phyloP scores from a whole-genome alignment of 2,888 invertebrate genomes.

The Spisula subtruncata region DNA sequence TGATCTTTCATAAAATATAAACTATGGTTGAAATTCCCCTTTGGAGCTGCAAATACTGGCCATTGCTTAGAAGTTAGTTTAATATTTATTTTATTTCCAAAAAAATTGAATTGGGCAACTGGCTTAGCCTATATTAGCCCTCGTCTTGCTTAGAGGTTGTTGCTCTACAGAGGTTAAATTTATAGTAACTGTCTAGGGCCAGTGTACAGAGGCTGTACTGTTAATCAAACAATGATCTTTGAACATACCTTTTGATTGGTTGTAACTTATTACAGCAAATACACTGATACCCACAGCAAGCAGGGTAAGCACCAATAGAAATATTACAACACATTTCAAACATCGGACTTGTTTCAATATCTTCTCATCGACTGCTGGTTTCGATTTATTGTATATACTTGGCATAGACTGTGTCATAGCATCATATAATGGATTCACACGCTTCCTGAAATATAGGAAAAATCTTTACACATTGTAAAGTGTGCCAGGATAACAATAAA shows the following conservation, averaged over 20 bases:
- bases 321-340: slow-evolving; percentile 58
- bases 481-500: too few relatives aligned
- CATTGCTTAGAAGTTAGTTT: too few relatives aligned
- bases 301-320: slow-evolving; percentile 57
- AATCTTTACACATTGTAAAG: too few relatives aligned
- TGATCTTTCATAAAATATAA: too few relatives aligned
- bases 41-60: too few relatives aligned
- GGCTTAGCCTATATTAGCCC: too few relatives aligned
- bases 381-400: slow-evolving; percentile 69
- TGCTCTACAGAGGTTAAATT: too few relatives aligned
- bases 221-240: not conserved
- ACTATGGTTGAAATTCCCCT: too few relatives aligned
- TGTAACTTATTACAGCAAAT: slow-evolving; percentile 55
- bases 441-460: slow-evolving; percentile 53
- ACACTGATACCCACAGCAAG: slow-evolving; percentile 66
- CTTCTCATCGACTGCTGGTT: slow-evolving; percentile 35
- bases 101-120: too few relatives aligned
- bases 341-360: slow-evolving; percentile 59
- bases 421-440: slow-evolving; percentile 71
- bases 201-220: too few relatives aligned
- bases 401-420: slow-evolving; percentile 70
- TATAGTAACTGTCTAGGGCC: not conserved
- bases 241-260: slow-evolving; percentile 49
- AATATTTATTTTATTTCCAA: too few relatives aligned
- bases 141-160: too few relatives aligned